Percentiles rank a stretch among this genome's conserved stretches.
phyloP scores from a whole-genome alignment of 1,140 invertebrate species.

The Bombus consobrinus region DNA sequence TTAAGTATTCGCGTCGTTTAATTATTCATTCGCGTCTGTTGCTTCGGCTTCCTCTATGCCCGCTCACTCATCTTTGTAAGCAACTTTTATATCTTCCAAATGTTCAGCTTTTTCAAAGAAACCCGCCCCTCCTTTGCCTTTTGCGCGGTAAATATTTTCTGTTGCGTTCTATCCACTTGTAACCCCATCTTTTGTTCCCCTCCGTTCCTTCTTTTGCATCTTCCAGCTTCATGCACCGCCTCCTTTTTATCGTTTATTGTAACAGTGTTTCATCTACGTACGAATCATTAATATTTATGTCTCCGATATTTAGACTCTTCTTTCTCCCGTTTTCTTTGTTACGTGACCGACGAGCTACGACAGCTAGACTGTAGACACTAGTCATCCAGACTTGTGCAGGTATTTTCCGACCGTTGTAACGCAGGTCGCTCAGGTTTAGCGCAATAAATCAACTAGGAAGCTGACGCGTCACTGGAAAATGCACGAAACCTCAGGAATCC shows the following conservation, averaged over 20 bases:
- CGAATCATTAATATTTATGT: too few relatives aligned
- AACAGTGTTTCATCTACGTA: too few relatives aligned
- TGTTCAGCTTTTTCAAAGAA: background rate
- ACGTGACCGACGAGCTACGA: too few relatives aligned
- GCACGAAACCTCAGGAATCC: too few relatives aligned
- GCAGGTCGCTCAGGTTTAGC: too few relatives aligned
- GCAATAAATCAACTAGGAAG: too few relatives aligned
- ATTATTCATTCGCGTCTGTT: constrained; percentile 2
- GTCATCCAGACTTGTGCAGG: too few relatives aligned
- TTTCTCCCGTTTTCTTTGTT: too few relatives aligned
- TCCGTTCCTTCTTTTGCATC: background rate
- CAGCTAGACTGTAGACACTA: too few relatives aligned
- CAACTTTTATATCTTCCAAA: background rate
- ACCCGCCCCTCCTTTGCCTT: background rate
- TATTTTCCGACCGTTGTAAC: too few relatives aligned
- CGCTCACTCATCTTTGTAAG: background rate
- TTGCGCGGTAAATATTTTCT: background rate
- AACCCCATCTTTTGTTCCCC: fast-evolving
- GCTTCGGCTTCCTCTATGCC: background rate
- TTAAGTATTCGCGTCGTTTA: background rate
- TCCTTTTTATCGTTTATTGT: background rate
- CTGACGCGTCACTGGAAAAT: too few relatives aligned
- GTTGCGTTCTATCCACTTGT: background rate
- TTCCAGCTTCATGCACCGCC: background rate
- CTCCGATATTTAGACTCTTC: too few relatives aligned